Base-by-base conservation (phyloP, 1,140 invertebrate genomes). In the Oryzaephilus surinamensis region DNA sequence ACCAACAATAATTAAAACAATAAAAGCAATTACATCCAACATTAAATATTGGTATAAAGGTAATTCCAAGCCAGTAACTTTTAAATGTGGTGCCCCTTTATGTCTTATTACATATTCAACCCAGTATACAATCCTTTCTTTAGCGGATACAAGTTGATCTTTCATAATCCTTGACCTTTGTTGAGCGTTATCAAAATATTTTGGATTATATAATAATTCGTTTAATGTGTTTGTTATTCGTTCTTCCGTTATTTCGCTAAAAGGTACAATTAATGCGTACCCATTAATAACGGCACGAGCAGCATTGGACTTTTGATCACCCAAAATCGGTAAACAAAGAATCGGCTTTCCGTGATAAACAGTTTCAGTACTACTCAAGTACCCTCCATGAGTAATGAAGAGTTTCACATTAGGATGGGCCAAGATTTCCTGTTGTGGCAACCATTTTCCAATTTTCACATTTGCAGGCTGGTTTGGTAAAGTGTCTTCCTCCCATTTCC, bases 111-210 rank as follows among this genome's bases (percentile, higher is more conserved):
- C 74, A 43, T 80, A 79, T 58, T 79, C 75, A 0, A 73, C 74
- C 77, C 77, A 81, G 51, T 77, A 80, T n/a, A 77, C 63, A 0
- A 75, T 75, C 31, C 69, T 66, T 24, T 78, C 70, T 14, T 77
- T 41, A 0, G 76, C 75, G 5, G 50, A 47, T 36, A 65, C 46
- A 2, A 70, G 72, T 19, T 66, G 59, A 41, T 77, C 74, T 8
- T 60, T 64, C 56, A 73, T 72, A 3, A 67, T 52, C 38, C 50
- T 48, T 0, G 74, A 75, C 11, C 72, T n/a, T 20, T 48, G 45
- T 45, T 69, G 65, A 0, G 65, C 72, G 24, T 31, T 50, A 27
- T 36, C 33, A 13, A 8, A 16, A 26, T 36, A 36, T 15, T 36
- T 14, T 41, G n/a, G n/a, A n/a, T n/a, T n/a, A n/a, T n/a, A n/a